Evolutionary conservation across 2,113 vertebrate species (phyloP).

Genomic region (Oophaga pumilio): DNA sequence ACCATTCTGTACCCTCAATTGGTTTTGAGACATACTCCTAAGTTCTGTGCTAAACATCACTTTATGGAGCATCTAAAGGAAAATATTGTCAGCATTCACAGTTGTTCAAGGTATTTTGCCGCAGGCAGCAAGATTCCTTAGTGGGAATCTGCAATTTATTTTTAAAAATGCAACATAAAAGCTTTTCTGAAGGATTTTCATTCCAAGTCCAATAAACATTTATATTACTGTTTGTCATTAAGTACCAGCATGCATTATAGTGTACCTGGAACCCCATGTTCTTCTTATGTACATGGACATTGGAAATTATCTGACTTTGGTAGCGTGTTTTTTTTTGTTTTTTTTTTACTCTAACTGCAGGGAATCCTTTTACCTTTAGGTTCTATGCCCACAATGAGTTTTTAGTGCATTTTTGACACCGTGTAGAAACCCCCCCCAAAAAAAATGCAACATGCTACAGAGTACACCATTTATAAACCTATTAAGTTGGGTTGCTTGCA

Average conservation of each 20-base stretch:
- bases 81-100: background rate
- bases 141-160: background rate
- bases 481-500: too few relatives aligned
- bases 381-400: too few relatives aligned
- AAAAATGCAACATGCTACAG: too few relatives aligned
- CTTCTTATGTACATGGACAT: too few relatives aligned
- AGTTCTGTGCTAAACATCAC: background rate
- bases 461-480: too few relatives aligned
- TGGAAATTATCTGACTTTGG: too few relatives aligned
- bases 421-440: too few relatives aligned
- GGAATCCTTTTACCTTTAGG: too few relatives aligned
- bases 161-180: conserved; percentile 2
- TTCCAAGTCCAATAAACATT: background rate
- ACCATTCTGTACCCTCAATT: background rate
- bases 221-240: background rate
- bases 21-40: background rate
- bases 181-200: background rate
- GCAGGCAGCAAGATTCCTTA: background rate
- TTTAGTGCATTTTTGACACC: too few relatives aligned
- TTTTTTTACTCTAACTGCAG: too few relatives aligned
- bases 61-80: background rate
- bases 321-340: too few relatives aligned
- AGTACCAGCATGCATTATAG: background rate
- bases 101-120: background rate
- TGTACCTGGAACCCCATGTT: background rate